These are phyloP conservation scores for Endotricha flammealis DNA, from an alignment of 2,888 invertebrate genomes.

Conservation along the genomic window DNA sequence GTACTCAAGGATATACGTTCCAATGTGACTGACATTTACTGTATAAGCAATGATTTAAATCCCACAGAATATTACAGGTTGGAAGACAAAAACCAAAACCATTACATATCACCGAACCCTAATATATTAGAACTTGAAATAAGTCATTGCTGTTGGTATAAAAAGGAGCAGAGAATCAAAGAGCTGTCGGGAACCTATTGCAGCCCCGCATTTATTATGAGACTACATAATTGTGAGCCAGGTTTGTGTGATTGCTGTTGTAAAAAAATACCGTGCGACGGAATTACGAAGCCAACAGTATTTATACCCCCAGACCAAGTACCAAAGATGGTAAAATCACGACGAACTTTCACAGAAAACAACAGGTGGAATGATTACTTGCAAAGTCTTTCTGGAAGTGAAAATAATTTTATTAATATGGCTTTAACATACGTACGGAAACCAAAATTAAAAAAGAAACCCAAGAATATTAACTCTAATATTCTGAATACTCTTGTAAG, in stretches of 20 bases:
- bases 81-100: neutral
- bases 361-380: too few relatives aligned
- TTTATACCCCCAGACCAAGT: neutral
- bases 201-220: constrained; percentile 23
- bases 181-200: constrained; percentile 12
- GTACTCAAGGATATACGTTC: neutral
- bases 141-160: constrained; percentile 35
- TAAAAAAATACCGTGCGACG: constrained; percentile 13
- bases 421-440: too few relatives aligned
- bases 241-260: constrained; percentile 29
- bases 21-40: neutral
- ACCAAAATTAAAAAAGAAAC: too few relatives aligned
- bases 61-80: neutral
- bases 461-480: too few relatives aligned
- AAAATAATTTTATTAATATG: too few relatives aligned
- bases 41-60: neutral
- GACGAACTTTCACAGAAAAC: too few relatives aligned
- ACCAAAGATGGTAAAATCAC: neutral
- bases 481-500: too few relatives aligned
- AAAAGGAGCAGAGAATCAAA: constrained; percentile 22
- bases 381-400: too few relatives aligned
- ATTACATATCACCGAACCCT: neutral
- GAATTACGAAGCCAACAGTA: too few relatives aligned
- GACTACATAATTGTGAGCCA: constrained; percentile 21
- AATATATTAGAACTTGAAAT: neutral